Base-by-base conservation (phyloP, 2,888 invertebrate species). In the Cheilosia urbana region DNA sequence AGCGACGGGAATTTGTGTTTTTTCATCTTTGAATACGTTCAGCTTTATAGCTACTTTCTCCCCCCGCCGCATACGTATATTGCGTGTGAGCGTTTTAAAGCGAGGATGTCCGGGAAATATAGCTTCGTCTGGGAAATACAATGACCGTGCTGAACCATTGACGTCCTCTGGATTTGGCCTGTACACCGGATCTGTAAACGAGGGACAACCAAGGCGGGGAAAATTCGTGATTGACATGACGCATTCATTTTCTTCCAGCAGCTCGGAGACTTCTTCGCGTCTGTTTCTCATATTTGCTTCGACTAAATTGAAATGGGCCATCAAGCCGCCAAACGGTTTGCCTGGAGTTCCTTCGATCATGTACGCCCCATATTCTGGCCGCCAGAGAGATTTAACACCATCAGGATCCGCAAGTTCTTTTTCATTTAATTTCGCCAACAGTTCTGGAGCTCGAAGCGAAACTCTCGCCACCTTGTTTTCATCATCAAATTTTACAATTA, bases 301-400 rank as follows among this genome's bases (percentile, higher is more conserved):
- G 5, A 99, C 99, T 82, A 98, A 95, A 92, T 99, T 99, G 92
- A 99, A 98, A 93, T 99, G 98, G 6, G 98, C 98, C 91, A 99
- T 93, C 15, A 98, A 93, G 0, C 98, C 98, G 7, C 98, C 98
- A 90, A 98, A 99, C 0, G 98, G 98, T 90, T 96, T 95, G 1
- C 99, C 99, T 0, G 99, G 99, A 0, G 99, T 99, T 19, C 99
- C 99, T 93, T 99, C 99, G 77, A 99, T 95, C 99, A 99, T 99
- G 91, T 99, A 99, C n/a, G 97, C 96, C 2, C 98, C 99, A 93
- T 98, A 99, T 93, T 99, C 99, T 0, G 99, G 99, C 66, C 98
- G 95, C 99, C 99, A 99, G 51, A 98, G 92, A 0, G 97, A 97
- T 90, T 97, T 97, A 0, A 96, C 96, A 89, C 96, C 94, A 89